Conservation (phyloP, 2,113 vertebrate genomes). For the Pangasianodon gigas region DNA sequence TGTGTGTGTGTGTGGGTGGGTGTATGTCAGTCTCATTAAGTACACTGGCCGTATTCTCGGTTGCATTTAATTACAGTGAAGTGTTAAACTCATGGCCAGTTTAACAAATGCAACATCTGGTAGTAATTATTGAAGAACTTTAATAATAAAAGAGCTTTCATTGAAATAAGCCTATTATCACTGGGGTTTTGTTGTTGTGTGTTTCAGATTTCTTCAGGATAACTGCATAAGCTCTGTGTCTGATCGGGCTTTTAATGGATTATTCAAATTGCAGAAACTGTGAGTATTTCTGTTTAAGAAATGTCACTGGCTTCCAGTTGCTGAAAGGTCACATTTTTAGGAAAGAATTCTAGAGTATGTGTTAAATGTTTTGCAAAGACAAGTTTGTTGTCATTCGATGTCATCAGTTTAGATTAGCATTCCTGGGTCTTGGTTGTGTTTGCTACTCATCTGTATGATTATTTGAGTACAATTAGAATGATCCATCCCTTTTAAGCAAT, state of each 20-base stretch:
- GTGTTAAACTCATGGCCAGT: too few species aligned
- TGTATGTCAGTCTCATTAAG: background rate
- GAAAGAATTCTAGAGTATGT: background rate
- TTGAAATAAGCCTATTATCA: background rate
- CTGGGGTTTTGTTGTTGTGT: background rate
- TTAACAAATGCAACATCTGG: background rate
- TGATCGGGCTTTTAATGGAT: constrained; percentile 73
- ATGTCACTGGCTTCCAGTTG: background rate
- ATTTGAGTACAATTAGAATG: too few species aligned
- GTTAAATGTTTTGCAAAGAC: background rate
- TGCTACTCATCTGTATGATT: background rate
- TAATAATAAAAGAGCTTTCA: background rate
- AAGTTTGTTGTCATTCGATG: background rate
- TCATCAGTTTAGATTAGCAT: background rate
- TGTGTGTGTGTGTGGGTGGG: background rate
- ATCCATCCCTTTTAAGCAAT: background rate
- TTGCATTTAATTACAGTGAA: background rate
- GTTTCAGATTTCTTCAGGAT: constrained; percentile 76
- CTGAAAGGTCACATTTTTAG: background rate
- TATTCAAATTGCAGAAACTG: constrained; percentile 74
- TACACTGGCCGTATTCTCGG: background rate
- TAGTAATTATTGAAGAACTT: background rate
- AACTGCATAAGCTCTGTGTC: constrained; percentile 76
- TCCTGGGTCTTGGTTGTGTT: background rate
- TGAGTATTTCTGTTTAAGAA: constrained; percentile 63